Evolutionary conservation across 2,888 invertebrate species (phyloP).

Genomic region (Podotricha telesiphe): DNA sequence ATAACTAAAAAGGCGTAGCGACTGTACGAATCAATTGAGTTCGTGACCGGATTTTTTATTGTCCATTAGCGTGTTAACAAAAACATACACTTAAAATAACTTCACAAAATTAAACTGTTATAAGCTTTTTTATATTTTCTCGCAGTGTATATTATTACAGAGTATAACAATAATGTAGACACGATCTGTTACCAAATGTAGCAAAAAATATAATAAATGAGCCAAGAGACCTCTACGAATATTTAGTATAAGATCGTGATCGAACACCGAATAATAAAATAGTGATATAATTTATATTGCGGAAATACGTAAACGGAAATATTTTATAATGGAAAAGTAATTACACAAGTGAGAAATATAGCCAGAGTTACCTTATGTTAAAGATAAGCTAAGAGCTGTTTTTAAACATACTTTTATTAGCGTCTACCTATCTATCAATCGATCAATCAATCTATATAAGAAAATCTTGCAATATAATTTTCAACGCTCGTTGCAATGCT

Average conservation of each 20-base stretch:
- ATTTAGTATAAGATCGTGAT: conserved; percentile 10
- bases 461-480: no score
- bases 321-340: neutral
- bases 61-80: conserved; percentile 1
- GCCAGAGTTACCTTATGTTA: no score
- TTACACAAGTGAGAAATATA: no score
- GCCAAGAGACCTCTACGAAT: neutral
- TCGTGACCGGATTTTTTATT: conserved; percentile 20
- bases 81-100: conserved; percentile 14
- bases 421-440: no score
- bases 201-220: conserved; percentile 10
- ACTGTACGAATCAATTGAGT: conserved; percentile 21
- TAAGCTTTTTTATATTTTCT: conserved; percentile 8
- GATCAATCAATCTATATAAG: no score
- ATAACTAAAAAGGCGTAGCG: conserved; percentile 8
- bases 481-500: no score
- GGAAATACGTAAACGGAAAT: neutral
- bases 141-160: neutral
- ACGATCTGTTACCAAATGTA: neutral
- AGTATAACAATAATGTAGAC: conserved; percentile 6
- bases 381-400: no score
- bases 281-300: neutral
- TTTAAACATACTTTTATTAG: no score
- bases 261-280: neutral
- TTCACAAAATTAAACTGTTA: conserved; percentile 3